Percentiles rank a stretch among this genome's conserved stretches.
Conservation (phyloP, 2,888 invertebrate species). For the Junonia oenone region DNA sequence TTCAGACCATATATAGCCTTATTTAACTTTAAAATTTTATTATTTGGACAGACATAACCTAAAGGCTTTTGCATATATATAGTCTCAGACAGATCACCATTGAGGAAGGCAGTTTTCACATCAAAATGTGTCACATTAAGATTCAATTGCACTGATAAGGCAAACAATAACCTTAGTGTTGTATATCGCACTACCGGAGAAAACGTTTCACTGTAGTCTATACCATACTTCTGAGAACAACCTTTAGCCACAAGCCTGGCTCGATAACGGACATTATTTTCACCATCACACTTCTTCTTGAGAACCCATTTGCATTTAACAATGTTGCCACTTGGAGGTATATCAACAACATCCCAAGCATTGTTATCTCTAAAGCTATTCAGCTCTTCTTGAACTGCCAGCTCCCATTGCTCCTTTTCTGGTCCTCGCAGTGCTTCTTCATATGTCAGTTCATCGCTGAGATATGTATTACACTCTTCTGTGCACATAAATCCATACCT, state of each 20-base stretch:
- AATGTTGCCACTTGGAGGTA: background rate
- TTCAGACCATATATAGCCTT: conserved; percentile 39
- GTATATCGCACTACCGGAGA: too few species aligned
- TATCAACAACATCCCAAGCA: background rate
- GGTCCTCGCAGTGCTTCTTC: background rate
- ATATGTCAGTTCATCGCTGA: background rate
- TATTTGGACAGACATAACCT: background rate
- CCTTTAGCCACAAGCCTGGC: background rate
- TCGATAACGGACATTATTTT: background rate
- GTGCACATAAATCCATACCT: too few species aligned
- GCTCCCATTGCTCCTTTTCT: too few species aligned
- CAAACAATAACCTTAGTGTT: background rate
- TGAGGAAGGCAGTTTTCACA: too few species aligned
- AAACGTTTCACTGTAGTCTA: background rate
- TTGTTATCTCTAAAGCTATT: background rate
- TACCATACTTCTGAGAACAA: background rate
- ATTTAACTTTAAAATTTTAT: conserved; percentile 33
- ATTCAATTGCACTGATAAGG: too few species aligned
- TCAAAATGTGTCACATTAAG: too few species aligned
- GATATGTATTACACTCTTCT: too few species aligned
- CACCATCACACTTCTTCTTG: background rate
- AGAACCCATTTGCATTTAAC: background rate
- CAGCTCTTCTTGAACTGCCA: background rate
- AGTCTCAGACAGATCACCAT: too few species aligned
- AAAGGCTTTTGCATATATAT: background rate